phyloP scores from a whole-genome alignment of 2,888 invertebrate species.

The Margaritifera margaritifera region DNA sequence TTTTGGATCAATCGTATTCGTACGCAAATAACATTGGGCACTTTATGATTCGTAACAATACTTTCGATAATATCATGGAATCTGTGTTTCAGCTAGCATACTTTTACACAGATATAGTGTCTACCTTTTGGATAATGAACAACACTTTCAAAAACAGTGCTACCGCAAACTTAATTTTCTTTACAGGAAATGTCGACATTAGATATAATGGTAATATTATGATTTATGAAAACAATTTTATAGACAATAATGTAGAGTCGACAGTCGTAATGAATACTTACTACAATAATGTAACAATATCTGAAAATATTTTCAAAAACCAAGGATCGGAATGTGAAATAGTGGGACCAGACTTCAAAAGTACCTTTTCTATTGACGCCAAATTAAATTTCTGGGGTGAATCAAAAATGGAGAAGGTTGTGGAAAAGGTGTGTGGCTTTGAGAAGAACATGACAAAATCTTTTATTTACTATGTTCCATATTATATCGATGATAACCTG shows the following conservation, averaged over 20 bases:
- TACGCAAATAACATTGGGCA: too few relatives aligned
- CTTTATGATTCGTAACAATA: conserved; percentile 1
- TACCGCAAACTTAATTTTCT: not conserved
- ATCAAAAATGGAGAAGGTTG: not conserved
- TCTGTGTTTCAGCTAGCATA: not conserved
- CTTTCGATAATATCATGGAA: conserved; percentile 1
- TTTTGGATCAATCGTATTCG: not conserved
- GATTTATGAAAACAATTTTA: not conserved
- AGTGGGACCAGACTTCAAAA: not conserved
- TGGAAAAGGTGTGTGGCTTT: conserved; percentile 22
- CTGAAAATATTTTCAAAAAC: conserved; percentile 6
- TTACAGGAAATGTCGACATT: not conserved
- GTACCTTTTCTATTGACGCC: conserved; percentile 6
- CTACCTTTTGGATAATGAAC: not conserved
- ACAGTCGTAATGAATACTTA: not conserved
- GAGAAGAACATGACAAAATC: conserved; percentile 22
- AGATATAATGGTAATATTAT: not conserved
- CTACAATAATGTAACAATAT: conserved; percentile 1
- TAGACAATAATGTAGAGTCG: not conserved
- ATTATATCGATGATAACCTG: conserved; percentile 6
- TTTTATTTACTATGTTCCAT: conserved; percentile 18
- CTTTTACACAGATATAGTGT: not conserved
- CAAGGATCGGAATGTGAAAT: conserved; percentile 3
- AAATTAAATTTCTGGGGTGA: conserved; percentile 20
- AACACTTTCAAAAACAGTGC: not conserved